Percentiles rank a stretch among this genome's conserved stretches.
Conservation (phyloP, 35 echinoderm and acorn worm species). For the Acanthaster planci region DNA sequence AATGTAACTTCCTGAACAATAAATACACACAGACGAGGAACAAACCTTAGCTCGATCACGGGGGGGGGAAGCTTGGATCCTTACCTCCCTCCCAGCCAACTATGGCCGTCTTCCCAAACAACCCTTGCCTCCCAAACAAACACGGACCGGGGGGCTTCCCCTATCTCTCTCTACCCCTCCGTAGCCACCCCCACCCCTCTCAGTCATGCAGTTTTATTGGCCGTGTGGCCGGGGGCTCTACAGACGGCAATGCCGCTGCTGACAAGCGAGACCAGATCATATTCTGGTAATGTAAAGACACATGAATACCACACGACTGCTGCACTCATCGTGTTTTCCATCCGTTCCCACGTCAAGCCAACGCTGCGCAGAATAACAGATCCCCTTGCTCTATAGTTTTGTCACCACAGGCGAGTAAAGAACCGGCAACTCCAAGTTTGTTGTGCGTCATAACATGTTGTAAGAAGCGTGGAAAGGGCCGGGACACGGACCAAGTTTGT, state of each 20-base stretch:
- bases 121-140: conserved; percentile 6
- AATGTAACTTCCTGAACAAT: conserved; percentile 11
- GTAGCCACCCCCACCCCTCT: background rate
- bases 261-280: conserved; percentile 24
- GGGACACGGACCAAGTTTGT: conserved; percentile 30
- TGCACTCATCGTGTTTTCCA: background rate
- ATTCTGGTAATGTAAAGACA: background rate
- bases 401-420: conserved; percentile 30
- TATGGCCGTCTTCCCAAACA: conserved; percentile 6
- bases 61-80: background rate
- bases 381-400: conserved; percentile 9
- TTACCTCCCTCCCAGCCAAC: background rate
- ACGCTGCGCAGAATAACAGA: conserved; percentile 1
- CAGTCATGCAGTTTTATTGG: conserved; percentile 12
- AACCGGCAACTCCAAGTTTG: conserved; percentile 15
- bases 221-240: background rate
- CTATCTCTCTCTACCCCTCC: background rate
- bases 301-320: background rate
- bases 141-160: background rate
- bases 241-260: background rate
- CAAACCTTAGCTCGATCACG: too few relatives aligned
- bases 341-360: background rate
- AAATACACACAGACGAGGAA: background rate
- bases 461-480: conserved; percentile 20
- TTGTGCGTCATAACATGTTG: conserved; percentile 23